A percentile compares a stretch with the other conserved stretches of the same genome.
phyloP scores from a whole-genome alignment of 2,797 vertebrate genomes.

The Myotis myotis region DNA sequence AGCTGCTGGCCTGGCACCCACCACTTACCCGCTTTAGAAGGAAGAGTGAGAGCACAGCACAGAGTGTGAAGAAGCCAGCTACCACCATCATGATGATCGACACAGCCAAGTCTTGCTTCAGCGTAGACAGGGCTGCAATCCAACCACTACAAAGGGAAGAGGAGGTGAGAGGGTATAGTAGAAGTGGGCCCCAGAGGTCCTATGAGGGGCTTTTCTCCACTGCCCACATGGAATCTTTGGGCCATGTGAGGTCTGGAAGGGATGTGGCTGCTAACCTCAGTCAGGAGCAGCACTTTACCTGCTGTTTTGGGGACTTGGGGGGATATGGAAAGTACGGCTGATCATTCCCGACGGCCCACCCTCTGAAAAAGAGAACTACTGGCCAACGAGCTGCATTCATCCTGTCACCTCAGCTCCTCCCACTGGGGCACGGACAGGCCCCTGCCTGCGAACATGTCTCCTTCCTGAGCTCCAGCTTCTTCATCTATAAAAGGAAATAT shows the following conservation, averaged over 20 bases:
- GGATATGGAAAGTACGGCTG: background rate
- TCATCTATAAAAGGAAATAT: background rate
- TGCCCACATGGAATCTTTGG: background rate
- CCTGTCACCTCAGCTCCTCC: background rate
- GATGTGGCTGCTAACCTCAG: background rate
- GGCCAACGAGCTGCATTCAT: background rate
- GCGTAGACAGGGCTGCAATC: constrained; percentile 87
- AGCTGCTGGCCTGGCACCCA: background rate
- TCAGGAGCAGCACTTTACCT: background rate
- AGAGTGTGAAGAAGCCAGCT: constrained; percentile 92
- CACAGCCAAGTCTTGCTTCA: constrained; percentile 78
- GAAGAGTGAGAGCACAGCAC: constrained; percentile 89
- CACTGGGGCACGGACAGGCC: background rate
- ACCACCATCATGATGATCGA: constrained; percentile 93
- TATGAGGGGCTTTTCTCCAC: background rate
- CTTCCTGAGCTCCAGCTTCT: background rate
- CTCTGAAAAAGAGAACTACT: background rate
- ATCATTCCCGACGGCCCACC: background rate
- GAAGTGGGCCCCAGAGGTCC: background rate
- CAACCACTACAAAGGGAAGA: constrained; percentile 88
- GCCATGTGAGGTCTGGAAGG: background rate
- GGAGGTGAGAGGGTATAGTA: background rate
- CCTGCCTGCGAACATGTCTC: background rate
- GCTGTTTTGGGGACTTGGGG: background rate
- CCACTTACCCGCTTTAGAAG: constrained; percentile 93